These are phyloP conservation scores for Melanotus villosus DNA, from an alignment of 2,888 invertebrate species.

Conservation along the genomic window DNA sequence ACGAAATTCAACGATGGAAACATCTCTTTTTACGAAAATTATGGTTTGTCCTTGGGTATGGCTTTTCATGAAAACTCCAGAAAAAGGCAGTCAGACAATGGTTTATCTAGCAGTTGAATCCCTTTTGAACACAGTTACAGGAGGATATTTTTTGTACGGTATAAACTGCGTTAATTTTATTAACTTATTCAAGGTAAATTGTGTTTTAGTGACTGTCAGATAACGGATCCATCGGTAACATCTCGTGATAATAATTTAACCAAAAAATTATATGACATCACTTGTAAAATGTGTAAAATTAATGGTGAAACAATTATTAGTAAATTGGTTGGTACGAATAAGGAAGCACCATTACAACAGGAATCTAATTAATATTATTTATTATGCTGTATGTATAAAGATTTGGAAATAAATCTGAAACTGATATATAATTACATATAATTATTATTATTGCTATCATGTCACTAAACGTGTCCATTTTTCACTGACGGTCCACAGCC, in stretches of 20 bases:
- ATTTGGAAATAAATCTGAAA: too few relatives aligned
- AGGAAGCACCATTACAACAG: too few relatives aligned
- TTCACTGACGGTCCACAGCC: conserved; percentile 87
- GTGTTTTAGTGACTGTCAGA: conserved; percentile 65
- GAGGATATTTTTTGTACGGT: conserved; percentile 80
- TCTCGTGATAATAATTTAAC: conserved; percentile 61
- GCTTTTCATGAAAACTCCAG: conserved; percentile 80
- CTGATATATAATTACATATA: too few relatives aligned
- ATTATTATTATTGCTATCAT: too few relatives aligned
- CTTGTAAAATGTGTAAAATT: conserved; percentile 59
- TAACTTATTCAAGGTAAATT: background rate
- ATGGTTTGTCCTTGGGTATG: conserved; percentile 79
- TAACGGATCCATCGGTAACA: conserved; percentile 62
- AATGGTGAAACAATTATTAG: conserved; percentile 39
- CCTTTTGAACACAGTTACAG: conserved; percentile 73
- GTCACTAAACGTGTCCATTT: conserved; percentile 77
- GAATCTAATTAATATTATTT: too few relatives aligned
- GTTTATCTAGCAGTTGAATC: conserved; percentile 80
- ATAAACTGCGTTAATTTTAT: background rate
- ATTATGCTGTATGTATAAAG: too few relatives aligned
- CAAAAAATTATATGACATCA: conserved; percentile 63
- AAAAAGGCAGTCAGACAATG: conserved; percentile 77
- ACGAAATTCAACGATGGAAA: conserved; percentile 80
- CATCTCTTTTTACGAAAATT: conserved; percentile 73
- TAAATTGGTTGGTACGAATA: too few relatives aligned